These are phyloP conservation scores for Neoarius graeffei DNA, from an alignment of 2,113 vertebrate genomes.

Conservation along the genomic window DNA sequence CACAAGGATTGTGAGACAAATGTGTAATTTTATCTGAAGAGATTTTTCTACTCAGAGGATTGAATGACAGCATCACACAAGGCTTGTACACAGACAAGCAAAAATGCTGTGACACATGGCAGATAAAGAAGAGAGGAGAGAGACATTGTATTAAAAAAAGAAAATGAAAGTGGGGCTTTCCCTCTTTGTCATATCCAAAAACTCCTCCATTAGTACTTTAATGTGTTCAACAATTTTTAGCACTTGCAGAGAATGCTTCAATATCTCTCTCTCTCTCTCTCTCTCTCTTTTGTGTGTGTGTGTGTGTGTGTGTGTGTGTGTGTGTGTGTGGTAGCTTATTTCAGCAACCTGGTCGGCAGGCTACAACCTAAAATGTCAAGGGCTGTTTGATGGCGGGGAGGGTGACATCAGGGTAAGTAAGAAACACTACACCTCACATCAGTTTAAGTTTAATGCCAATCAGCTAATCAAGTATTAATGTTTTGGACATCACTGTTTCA, in stretches of 20 bases:
- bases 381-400: conserved; percentile 78
- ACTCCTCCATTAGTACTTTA: neutral
- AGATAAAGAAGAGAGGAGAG: no score
- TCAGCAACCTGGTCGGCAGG: conserved; percentile 80
- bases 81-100: neutral
- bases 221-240: neutral
- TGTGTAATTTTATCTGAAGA: neutral
- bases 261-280: neutral
- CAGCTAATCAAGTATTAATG: neutral
- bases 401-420: conserved; percentile 78
- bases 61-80: neutral
- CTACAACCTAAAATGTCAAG: conserved; percentile 85
- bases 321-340: conserved; percentile 72
- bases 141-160: neutral
- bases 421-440: neutral
- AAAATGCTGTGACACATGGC: neutral
- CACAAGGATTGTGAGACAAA: neutral
- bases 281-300: no score
- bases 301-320: no score
- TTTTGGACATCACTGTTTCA: neutral
- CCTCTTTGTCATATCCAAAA: neutral
- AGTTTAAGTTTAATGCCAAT: neutral
- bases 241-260: neutral
- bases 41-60: neutral
- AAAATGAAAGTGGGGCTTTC: neutral